These are phyloP conservation scores for Isoperla grammatica DNA, from an alignment of 2,888 invertebrate genomes.

Conservation along the genomic window DNA sequence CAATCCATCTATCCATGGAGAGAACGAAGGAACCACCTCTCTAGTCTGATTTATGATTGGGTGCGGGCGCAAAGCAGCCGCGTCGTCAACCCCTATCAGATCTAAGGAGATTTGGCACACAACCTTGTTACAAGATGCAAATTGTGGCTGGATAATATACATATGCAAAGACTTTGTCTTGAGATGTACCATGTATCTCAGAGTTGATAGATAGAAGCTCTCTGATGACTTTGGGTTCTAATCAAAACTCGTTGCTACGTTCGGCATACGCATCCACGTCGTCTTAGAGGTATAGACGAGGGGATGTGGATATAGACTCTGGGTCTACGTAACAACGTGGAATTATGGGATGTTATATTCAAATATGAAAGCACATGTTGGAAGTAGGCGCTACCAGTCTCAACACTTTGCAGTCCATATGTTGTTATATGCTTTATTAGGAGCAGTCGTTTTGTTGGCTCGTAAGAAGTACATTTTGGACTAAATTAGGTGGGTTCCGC, in stretches of 20 bases:
- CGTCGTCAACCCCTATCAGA: background rate
- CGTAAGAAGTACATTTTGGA: no score
- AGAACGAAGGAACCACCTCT: no score
- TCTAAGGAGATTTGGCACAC: constrained; percentile 25
- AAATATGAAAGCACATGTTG: no score
- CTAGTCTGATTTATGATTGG: constrained; percentile 13
- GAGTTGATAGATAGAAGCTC: background rate
- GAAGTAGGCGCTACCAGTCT: no score
- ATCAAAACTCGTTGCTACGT: background rate
- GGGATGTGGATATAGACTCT: background rate
- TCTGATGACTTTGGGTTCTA: background rate
- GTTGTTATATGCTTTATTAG: no score
- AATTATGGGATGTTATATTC: no score
- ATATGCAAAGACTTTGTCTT: constrained; percentile 24
- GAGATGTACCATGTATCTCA: background rate
- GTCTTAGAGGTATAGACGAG: background rate
- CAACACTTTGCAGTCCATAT: no score
- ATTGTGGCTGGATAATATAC: constrained; percentile 21
- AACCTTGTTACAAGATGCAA: constrained; percentile 27
- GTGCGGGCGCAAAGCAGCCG: background rate
- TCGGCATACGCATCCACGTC: background rate
- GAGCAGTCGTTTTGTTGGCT: no score
- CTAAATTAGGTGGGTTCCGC: no score
- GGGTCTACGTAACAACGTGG: no score
- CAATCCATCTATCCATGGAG: constrained; percentile 3